These are phyloP conservation scores for Pachypanchax playfairii DNA, from an alignment of 2,113 vertebrate species.

Conservation along the genomic window DNA sequence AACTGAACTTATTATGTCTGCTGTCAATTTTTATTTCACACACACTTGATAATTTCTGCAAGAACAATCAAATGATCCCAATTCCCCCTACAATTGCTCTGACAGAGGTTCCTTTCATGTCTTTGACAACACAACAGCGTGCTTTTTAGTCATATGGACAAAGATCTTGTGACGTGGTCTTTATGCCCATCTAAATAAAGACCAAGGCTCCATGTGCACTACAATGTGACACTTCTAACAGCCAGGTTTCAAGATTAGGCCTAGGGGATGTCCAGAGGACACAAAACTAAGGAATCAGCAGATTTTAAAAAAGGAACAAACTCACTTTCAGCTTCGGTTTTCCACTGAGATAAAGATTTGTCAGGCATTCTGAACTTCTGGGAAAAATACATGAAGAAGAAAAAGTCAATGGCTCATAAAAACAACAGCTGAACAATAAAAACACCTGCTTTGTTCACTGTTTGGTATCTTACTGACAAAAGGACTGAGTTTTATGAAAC, in stretches of 20 bases:
- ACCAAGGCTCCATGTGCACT: conserved; percentile 32
- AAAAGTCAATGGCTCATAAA: not conserved
- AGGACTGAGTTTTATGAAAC: not conserved
- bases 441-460: no score
- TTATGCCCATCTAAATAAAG: conserved; percentile 60
- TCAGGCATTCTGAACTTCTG: not conserved
- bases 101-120: conserved; percentile 53
- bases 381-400: no score
- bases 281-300: conserved; percentile 6
- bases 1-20: not conserved
- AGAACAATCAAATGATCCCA: conserved; percentile 38
- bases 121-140: conserved; percentile 56
- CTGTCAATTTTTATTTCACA: not conserved
- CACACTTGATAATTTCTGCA: conserved; percentile 32
- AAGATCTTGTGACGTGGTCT: conserved; percentile 61
- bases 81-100: conserved; percentile 36
- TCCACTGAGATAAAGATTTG: not conserved
- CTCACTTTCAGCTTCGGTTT: conserved; percentile 29
- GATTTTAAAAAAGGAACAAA: not conserved
- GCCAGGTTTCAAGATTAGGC: conserved; percentile 4
- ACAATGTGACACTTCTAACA: conserved; percentile 54
- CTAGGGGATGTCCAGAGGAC: conserved; percentile 19
- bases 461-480: not conserved
- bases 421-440: accelerated
- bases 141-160: conserved; percentile 55